A percentile compares a stretch with the other conserved stretches of the same genome.
phyloP scores from a whole-genome alignment of 2,113 vertebrate genomes.

The Ochotona princeps region DNA sequence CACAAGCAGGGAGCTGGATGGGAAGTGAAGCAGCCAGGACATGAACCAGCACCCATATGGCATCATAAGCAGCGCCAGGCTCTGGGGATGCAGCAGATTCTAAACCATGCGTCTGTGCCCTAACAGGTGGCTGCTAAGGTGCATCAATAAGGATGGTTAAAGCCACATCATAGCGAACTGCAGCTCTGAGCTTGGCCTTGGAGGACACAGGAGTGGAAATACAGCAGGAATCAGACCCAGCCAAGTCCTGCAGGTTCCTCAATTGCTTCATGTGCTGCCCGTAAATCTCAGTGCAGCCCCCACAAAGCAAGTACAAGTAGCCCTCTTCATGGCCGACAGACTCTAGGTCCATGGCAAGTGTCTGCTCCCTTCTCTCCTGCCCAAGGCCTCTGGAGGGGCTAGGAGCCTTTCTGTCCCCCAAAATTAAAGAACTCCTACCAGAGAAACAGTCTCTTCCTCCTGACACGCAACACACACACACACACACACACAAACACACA shows the following conservation, averaged over 20 bases:
- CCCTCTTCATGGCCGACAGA: rapidly evolving
- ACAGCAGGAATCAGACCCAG: neutral
- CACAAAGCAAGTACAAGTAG: neutral
- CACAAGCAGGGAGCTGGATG: no score
- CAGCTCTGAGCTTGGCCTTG: neutral
- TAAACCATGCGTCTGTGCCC: rapidly evolving
- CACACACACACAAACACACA: neutral
- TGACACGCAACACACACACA: neutral
- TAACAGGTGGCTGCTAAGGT: rapidly evolving
- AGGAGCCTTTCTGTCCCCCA: neutral
- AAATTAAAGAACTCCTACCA: neutral
- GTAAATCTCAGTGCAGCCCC: neutral
- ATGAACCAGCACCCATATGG: no score
- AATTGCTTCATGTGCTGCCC: neutral
- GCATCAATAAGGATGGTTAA: neutral
- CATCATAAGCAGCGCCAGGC: no score
- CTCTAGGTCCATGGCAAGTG: no score
- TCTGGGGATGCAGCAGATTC: no score
- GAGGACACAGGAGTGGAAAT: neutral
- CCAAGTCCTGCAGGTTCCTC: neutral
- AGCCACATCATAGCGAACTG: rapidly evolving
- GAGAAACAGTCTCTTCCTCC: neutral
- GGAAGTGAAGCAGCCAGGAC: no score
- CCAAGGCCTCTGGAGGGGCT: neutral
- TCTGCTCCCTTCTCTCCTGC: neutral